These are phyloP conservation scores for Drosophila miranda DNA, from an alignment of 1,140 invertebrate genomes.

Conservation along the genomic window DNA sequence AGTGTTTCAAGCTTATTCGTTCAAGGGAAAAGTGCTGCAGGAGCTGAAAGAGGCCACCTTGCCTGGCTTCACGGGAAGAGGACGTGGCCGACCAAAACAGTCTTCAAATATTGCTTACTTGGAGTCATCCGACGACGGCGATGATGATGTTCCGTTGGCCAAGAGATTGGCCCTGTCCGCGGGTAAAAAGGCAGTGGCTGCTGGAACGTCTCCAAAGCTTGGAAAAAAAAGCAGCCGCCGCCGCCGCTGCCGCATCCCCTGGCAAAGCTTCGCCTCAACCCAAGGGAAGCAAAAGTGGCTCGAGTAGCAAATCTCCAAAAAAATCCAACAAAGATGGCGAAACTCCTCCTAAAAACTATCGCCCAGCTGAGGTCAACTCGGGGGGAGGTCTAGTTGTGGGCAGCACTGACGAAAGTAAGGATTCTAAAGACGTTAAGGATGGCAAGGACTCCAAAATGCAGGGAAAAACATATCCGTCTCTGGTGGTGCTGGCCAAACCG, in stretches of 20 bases:
- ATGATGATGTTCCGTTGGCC: conserved; percentile 78
- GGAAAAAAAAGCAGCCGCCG: conserved; percentile 33
- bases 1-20: conserved; percentile 84
- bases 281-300: conserved; percentile 43
- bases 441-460: conserved; percentile 87
- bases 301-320: conserved; percentile 28
- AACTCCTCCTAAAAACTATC: conserved; percentile 77
- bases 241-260: conserved; percentile 11
- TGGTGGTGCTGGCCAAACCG: conserved; percentile 91
- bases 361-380: conserved; percentile 87
- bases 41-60: conserved; percentile 82
- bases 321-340: conserved; percentile 35
- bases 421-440: conserved; percentile 85
- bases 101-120: conserved; percentile 70
- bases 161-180: conserved; percentile 71
- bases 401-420: conserved; percentile 67
- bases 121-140: conserved; percentile 80
- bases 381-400: conserved; percentile 87
- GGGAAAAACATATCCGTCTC: conserved; percentile 91
- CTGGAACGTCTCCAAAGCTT: conserved; percentile 22
- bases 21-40: conserved; percentile 78
- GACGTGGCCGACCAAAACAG: conserved; percentile 54
- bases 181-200: conserved; percentile 65
- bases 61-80: conserved; percentile 59
- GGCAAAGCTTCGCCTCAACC: conserved; percentile 53